These are phyloP conservation scores for Nemapogon koenigi DNA, from an alignment of 2,888 invertebrate species.

Conservation along the genomic window DNA sequence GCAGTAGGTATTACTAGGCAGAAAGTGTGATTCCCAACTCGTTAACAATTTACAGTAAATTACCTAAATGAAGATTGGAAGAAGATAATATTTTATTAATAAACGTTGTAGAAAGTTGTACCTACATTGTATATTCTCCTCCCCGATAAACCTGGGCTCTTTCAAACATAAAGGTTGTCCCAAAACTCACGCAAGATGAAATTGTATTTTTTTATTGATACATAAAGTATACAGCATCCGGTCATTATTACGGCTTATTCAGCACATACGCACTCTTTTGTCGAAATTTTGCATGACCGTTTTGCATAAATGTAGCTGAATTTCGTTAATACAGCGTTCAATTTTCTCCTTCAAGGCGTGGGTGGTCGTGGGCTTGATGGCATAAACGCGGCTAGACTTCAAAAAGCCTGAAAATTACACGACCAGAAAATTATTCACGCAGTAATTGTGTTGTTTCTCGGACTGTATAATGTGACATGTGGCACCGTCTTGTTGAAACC, in stretches of 20 bases:
- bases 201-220: too few relatives aligned
- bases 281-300: conserved; percentile 17
- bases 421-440: conserved; percentile 15
- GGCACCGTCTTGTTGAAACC: conserved; percentile 13
- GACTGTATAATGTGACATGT: conserved; percentile 15
- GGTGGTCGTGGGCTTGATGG: conserved; percentile 11
- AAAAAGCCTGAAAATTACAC: conserved; percentile 18
- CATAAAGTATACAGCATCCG: too few relatives aligned
- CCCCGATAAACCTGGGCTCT: too few relatives aligned
- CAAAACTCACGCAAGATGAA: too few relatives aligned
- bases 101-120: too few relatives aligned
- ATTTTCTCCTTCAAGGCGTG: conserved; percentile 12
- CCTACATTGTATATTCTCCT: too few relatives aligned
- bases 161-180: too few relatives aligned
- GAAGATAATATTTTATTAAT: too few relatives aligned
- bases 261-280: conserved; percentile 11
- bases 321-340: conserved; percentile 16
- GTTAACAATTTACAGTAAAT: too few relatives aligned
- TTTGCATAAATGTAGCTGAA: conserved; percentile 16
- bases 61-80: too few relatives aligned
- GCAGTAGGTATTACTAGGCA: too few relatives aligned
- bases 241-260: conserved; percentile 5
- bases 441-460: conserved; percentile 14
- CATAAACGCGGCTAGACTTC: conserved; percentile 15
- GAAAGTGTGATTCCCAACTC: too few relatives aligned